Evolutionary conservation across 2,797 vertebrate species (phyloP).

Genomic region (Chiroxiphia lanceolata): DNA sequence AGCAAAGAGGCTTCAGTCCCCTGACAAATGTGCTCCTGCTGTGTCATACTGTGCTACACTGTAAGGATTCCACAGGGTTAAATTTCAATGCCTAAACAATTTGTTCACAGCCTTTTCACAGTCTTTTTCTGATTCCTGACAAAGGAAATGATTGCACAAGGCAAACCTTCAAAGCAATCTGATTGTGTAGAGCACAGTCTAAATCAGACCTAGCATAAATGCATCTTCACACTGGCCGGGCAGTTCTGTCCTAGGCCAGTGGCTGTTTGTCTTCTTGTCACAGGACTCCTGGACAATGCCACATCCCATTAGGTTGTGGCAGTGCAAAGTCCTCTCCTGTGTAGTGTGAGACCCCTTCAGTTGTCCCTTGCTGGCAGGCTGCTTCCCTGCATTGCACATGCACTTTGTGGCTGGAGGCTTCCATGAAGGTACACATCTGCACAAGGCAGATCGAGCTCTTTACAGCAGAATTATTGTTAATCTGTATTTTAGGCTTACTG

Average conservation of each 20-base stretch:
- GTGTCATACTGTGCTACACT: conserved; percentile 60
- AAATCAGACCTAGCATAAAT: conserved; percentile 46
- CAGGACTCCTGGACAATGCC: not conserved
- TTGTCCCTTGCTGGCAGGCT: not conserved
- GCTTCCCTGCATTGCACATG: not conserved
- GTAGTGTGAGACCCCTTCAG: not conserved
- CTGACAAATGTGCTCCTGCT: conserved; percentile 59
- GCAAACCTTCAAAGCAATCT: conserved; percentile 48
- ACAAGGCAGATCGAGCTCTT: not conserved
- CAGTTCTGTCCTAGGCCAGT: not conserved
- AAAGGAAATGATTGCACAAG: conserved; percentile 58
- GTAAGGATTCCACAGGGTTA: conserved; percentile 66
- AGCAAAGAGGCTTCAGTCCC: conserved; percentile 43
- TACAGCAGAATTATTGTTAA: not conserved
- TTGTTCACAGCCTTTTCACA: conserved; percentile 62
- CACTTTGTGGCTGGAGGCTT: not conserved
- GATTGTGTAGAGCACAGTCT: conserved; percentile 46
- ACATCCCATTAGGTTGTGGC: not conserved
- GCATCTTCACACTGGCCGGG: not conserved
- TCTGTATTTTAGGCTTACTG: not conserved
- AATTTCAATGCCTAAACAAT: conserved; percentile 64
- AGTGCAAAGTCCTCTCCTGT: not conserved
- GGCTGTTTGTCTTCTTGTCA: not conserved
- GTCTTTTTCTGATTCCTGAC: conserved; percentile 60
- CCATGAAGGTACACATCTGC: not conserved